Evolutionary conservation across 1,140 invertebrate genomes (phyloP).

Genomic region (Ridgeia piscesae): DNA sequence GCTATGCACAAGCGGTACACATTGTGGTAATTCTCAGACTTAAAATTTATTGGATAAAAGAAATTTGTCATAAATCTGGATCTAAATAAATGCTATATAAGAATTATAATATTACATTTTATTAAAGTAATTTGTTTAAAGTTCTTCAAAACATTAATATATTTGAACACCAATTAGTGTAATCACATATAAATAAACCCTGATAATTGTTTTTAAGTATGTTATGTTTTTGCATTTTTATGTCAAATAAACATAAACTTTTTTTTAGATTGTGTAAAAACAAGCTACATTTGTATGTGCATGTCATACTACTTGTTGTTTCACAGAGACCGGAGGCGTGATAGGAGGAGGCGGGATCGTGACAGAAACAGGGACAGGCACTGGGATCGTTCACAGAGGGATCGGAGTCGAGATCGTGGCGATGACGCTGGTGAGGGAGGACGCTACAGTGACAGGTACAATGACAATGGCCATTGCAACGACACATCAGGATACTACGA

Average conservation of each 20-base stretch:
- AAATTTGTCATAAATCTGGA: neutral
- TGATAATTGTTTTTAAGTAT: too few relatives aligned
- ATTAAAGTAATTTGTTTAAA: neutral
- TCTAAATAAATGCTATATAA: neutral
- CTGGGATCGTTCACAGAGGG: constrained; percentile 6
- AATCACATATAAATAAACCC: too few relatives aligned
- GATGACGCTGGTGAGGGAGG: neutral
- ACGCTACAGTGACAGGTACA: neutral
- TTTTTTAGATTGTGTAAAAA: too few relatives aligned
- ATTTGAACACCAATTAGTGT: neutral
- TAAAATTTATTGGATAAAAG: neutral
- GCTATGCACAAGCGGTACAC: neutral
- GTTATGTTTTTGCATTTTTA: too few relatives aligned
- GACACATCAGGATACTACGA: neutral
- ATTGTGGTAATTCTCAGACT: neutral
- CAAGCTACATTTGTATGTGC: neutral
- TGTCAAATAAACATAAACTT: too few relatives aligned
- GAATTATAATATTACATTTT: neutral
- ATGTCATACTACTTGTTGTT: neutral
- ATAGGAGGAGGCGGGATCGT: constrained; percentile 1
- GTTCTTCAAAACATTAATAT: neutral
- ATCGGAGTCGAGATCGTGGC: constrained; percentile 12
- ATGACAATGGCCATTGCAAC: neutral
- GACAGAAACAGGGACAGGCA: constrained; percentile 9
- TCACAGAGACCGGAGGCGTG: neutral